Base-by-base conservation (phyloP, 2,888 invertebrate genomes). In the Torymus aiolomorphi region DNA sequence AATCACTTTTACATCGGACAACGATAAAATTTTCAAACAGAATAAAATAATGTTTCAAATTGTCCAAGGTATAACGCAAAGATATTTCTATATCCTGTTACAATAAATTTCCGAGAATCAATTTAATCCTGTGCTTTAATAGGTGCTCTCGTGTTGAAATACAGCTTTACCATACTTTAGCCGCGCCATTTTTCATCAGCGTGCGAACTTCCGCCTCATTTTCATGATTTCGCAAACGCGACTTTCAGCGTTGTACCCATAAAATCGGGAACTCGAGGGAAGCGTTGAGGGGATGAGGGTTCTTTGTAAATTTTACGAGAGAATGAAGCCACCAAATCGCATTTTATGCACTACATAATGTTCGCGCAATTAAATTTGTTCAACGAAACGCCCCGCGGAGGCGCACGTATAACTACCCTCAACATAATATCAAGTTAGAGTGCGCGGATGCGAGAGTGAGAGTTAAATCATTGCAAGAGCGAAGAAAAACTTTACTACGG, bases 321-420 rank as follows among this genome's bases (percentile, higher is more conserved):
- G 31, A 57, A 54, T 69, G 52, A 69, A 62, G 10, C 62, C 54
- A 61, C 24, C 24, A 69, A 69, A 69, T 76, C 24, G 61, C 49
- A 74, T 66, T 65, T 74, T 49, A 74, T 61, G 61, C 52, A 61
- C 31, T 52, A n/a, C 72, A 72, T 72, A 52, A 72, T 72, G 57
- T 72, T 57, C 16, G 11, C 16, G 63, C 20, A 62, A 72, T 72
- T 52, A 62, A 71, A 72, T 52, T 72, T 52, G 51, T 72, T 72
- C 52, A 10, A 20, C 52, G 62, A 72, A 11, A 72, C 10, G 51
- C 49, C 18, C 14, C 20, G 24, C 24, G 14, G 16, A 61, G 49
- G 20, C 42, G 51, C 13, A 3, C 24, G 3, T 24, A 24, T 24
- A 42, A 49, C 69, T 54, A 20, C 16, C 59, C 11, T 70, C 10